Conservation (phyloP, 2,113 vertebrate genomes). For the Sylvilagus bachmani region DNA sequence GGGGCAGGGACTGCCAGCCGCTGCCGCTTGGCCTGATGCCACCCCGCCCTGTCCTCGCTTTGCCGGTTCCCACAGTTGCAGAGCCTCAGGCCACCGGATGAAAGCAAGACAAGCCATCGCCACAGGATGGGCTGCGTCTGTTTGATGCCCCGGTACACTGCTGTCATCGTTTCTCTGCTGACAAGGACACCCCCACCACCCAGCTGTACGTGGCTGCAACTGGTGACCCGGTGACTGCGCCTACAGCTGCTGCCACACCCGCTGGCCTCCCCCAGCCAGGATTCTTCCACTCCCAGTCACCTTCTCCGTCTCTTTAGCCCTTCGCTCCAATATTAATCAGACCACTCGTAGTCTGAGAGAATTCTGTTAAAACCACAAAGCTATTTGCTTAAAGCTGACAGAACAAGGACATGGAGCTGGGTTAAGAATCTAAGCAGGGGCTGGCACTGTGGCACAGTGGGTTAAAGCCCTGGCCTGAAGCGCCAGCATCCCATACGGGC, state of each 20-base stretch:
- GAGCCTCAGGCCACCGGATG: not conserved
- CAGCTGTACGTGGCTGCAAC: not conserved
- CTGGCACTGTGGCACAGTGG: no score
- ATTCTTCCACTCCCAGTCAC: not conserved
- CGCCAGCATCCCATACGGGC: no score
- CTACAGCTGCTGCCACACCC: not conserved
- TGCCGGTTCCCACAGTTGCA: not conserved
- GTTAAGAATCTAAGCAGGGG: not conserved
- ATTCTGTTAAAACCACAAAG: not conserved
- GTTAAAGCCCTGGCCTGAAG: no score
- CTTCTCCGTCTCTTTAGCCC: not conserved
- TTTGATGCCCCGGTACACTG: not conserved
- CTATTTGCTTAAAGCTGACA: not conserved
- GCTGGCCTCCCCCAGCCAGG: not conserved
- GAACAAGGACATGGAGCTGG: not conserved
- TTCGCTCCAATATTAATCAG: not conserved
- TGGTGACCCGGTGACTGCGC: not conserved
- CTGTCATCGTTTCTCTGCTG: not conserved
- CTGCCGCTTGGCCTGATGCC: not conserved
- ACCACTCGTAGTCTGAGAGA: not conserved
- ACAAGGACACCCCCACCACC: not conserved
- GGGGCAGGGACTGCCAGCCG: slow-evolving; percentile 56
- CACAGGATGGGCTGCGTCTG: not conserved
- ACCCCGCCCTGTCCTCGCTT: not conserved
- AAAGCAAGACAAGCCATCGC: not conserved